These are phyloP conservation scores for Drosophila peninsularis DNA, from an alignment of 2,888 invertebrate genomes.

Conservation along the genomic window DNA sequence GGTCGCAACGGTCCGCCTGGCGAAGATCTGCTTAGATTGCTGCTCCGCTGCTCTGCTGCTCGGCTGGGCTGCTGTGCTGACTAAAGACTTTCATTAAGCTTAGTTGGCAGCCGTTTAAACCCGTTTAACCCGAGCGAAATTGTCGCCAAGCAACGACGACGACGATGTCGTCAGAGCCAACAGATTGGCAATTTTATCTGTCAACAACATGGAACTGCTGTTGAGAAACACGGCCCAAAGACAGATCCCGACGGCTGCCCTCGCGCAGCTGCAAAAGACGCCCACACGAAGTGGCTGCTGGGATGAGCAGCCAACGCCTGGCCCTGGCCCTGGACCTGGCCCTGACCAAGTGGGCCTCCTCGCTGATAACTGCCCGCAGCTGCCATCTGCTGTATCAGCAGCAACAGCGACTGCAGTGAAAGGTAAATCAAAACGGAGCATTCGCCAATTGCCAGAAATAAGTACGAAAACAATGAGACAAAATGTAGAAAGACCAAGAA, in stretches of 20 bases:
- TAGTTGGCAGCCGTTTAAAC: conserved; percentile 74
- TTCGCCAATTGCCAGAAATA: conserved; percentile 25
- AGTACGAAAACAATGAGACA: conserved; percentile 10
- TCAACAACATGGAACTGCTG: conserved; percentile 76
- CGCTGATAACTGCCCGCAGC: conserved; percentile 38
- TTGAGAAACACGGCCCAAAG: conserved; percentile 36
- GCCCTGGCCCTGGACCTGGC: background rate
- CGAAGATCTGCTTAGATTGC: conserved; percentile 72
- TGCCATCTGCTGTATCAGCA: conserved; percentile 6
- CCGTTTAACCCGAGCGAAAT: conserved; percentile 74
- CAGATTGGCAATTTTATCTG: conserved; percentile 79
- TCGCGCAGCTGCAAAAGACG: conserved; percentile 32
- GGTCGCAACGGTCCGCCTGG: conserved; percentile 26
- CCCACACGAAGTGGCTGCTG: conserved; percentile 64
- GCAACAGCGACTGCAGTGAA: conserved; percentile 31
- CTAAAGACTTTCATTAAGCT: conserved; percentile 80
- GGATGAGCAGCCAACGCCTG: conserved; percentile 12
- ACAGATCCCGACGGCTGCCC: conserved; percentile 13
- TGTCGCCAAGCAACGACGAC: conserved; percentile 58
- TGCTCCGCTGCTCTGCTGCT: conserved; percentile 18
- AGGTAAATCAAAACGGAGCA: conserved; percentile 46
- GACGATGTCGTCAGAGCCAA: conserved; percentile 50
- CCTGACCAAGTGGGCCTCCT: conserved; percentile 14
- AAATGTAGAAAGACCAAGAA: conserved; percentile 5
- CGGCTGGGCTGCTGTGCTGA: conserved; percentile 32